Evolutionary conservation across 2,113 vertebrate genomes (phyloP).

Genomic region (Ageneiosus marmoratus): DNA sequence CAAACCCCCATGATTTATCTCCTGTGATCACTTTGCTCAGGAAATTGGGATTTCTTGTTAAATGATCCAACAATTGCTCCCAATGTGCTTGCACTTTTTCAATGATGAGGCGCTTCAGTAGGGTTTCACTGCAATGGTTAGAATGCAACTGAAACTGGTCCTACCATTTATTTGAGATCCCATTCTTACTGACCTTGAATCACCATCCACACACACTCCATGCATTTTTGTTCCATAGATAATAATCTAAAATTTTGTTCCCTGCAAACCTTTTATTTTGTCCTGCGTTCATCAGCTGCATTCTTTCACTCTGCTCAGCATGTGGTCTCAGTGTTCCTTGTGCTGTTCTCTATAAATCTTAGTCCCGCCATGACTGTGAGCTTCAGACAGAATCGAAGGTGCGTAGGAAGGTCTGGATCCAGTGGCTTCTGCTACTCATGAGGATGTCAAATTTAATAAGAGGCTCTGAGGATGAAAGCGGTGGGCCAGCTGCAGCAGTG

Average conservation of each 20-base stretch:
- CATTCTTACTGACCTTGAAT: too few relatives aligned
- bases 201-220: neutral
- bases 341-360: neutral
- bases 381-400: slow-evolving; percentile 17
- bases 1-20: too few relatives aligned
- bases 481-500: slow-evolving; percentile 53
- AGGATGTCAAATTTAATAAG: slow-evolving; percentile 54
- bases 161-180: too few relatives aligned
- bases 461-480: slow-evolving; percentile 32
- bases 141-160: too few relatives aligned
- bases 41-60: too few relatives aligned
- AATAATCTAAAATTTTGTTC: neutral
- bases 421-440: slow-evolving; percentile 8
- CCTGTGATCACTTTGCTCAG: too few relatives aligned
- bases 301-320: neutral
- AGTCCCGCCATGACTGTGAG: neutral
- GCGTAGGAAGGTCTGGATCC: slow-evolving; percentile 11
- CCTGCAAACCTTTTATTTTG: neutral
- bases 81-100: too few relatives aligned
- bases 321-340: neutral
- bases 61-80: too few relatives aligned
- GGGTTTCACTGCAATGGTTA: too few relatives aligned
- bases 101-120: too few relatives aligned
- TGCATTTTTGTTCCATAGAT: neutral
- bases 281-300: neutral